Evolutionary conservation across 2,113 vertebrate species (phyloP), one percentile per base, ranked within the genome.

Genomic region (Aviceda subcristata): DNA sequence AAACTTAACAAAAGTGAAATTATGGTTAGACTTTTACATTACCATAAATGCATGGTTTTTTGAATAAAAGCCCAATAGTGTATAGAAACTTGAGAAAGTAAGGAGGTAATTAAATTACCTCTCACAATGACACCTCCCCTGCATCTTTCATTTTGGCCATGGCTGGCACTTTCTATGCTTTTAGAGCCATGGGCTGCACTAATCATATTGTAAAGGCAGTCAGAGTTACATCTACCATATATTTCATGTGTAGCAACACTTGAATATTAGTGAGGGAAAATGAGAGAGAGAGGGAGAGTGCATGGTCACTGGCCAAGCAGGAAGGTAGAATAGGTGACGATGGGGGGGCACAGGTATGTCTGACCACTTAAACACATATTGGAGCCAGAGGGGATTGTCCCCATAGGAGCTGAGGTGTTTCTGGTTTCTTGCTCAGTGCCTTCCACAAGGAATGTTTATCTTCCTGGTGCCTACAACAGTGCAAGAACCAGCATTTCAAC

Each of bases 321-420:
- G 26, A 59, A 9, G 32, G 50, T 34, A 6, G 34, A 64, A 12
- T 7, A 39, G n/a, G 15, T 45, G 53, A 23, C 45, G 38, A 4
- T 15, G 17, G 7, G 8, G 26, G 14, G 6, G 2, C 45, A 56
- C 1, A 0, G 12, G 17, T 60, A 18, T 3, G 0, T 79, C 62
- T 69, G 50, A n/a, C 45, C 66, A 14, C 19, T 63, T 45, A 29
- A 75, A 29, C 10, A 30, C 4, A 1, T 27, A 20, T 16, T 36
- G 26, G 19, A 68, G 38, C 16, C 38, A 10, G 24, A 29, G 32
- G 4, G 15, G 9, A 19, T 32, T 10, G 3, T 56, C 6, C 38
- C 19, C 39, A 6, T 10, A 41, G 55, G 39, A 69, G 6, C 16
- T 56, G 34, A 53, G 23, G 13, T 59, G 38, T 51, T 80, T 73